phyloP scores from a whole-genome alignment of 2,888 invertebrate genomes.

The Uloborus plumipes region DNA sequence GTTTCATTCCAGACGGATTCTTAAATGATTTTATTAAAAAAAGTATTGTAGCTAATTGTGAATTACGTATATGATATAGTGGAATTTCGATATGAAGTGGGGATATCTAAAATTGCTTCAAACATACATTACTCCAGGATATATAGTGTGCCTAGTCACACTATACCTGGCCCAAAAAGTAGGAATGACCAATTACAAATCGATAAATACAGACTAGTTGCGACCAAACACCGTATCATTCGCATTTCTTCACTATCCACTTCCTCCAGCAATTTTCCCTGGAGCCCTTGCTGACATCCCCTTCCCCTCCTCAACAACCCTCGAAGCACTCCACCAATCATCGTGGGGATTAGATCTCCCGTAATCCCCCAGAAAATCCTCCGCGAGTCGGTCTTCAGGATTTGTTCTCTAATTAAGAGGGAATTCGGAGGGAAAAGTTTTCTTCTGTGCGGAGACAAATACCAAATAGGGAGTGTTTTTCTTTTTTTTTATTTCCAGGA shows the following conservation, averaged over 20 bases:
- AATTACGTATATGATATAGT: too few species aligned
- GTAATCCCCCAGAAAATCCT: conserved; percentile 52
- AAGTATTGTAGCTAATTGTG: too few species aligned
- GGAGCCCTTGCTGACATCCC: conserved; percentile 10
- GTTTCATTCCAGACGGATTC: too few species aligned
- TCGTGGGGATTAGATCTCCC: conserved; percentile 51
- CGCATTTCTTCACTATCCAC: conserved; percentile 15
- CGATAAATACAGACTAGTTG: conserved; percentile 37
- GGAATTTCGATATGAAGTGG: too few species aligned
- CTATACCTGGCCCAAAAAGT: background rate
- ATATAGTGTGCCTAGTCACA: too few species aligned
- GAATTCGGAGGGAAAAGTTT: conserved; percentile 26
- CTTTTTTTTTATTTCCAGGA: background rate
- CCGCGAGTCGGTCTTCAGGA: conserved; percentile 44
- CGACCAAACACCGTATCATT: conserved; percentile 21
- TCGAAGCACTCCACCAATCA: conserved; percentile 51
- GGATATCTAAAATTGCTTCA: too few species aligned
- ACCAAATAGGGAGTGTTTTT: conserved; percentile 11
- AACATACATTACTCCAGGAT: too few species aligned
- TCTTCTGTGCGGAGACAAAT: conserved; percentile 4
- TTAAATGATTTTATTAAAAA: too few species aligned
- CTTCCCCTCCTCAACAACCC: conserved; percentile 14
- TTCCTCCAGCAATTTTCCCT: conserved; percentile 7
- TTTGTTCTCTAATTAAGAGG: conserved; percentile 62
- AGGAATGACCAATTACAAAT: conserved; percentile 23